phyloP scores from a whole-genome alignment of 2,797 vertebrate species.

The Allobates femoralis region DNA sequence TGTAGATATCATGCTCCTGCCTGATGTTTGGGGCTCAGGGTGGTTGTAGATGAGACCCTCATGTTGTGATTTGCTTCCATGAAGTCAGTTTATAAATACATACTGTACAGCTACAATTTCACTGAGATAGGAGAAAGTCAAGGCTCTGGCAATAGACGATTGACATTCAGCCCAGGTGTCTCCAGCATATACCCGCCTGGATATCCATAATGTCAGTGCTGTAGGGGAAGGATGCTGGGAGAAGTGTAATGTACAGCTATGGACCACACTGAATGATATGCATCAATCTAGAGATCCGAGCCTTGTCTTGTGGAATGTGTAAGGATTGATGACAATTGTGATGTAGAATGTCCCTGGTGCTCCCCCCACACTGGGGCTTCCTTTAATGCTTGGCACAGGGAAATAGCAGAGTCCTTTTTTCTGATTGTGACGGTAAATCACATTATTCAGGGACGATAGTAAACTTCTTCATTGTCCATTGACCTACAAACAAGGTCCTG shows the following conservation, averaged over 20 bases:
- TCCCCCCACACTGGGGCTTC: not conserved
- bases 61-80: not conserved
- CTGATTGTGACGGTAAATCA: slow-evolving; percentile 59
- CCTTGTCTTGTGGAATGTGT: not conserved
- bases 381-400: slow-evolving; percentile 32
- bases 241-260: not conserved
- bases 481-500: slow-evolving; percentile 59
- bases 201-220: no score
- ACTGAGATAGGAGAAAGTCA: not conserved
- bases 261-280: not conserved
- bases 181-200: no score
- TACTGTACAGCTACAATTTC: not conserved
- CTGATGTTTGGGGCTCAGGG: not conserved
- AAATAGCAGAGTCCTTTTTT: slow-evolving; percentile 35
- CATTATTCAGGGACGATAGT: slow-evolving; percentile 51
- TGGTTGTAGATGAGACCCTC: not conserved
- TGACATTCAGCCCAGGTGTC: not conserved
- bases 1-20: not conserved
- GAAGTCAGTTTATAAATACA: slow-evolving; percentile 23
- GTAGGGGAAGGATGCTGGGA: not conserved
- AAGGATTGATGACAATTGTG: slow-evolving; percentile 22
- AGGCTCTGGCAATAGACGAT: not conserved
- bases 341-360: slow-evolving; percentile 1
- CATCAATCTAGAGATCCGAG: not conserved
- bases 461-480: slow-evolving; percentile 61